Base-by-base conservation (phyloP, 1,140 invertebrate genomes). In the Macrocentrus cingulum region DNA sequence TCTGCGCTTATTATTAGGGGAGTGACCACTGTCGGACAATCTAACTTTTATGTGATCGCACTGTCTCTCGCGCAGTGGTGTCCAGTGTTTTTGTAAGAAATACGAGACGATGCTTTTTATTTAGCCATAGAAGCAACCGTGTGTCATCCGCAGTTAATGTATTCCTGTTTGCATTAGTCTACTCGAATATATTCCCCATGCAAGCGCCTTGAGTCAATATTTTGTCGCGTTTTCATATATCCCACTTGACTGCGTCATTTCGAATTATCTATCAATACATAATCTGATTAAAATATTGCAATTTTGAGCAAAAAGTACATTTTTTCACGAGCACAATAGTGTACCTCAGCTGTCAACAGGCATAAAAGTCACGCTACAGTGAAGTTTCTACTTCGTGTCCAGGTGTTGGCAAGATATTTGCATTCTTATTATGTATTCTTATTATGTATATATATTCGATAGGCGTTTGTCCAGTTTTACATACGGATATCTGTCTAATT, bases 91-190 rank as follows among this genome's bases (percentile, higher is more conserved):
- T 64, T 54, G 46, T 45, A 69, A 65, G 59, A 59, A 68, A 66
- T 56, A 54, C 48, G 61, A 64, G 34, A 64, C 56, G 16, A 13
- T 5, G 18, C 18, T 48, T 49, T 45, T 45, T 53, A 34, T 46
- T 7, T 15, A 19, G 42, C 42, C 15, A 16, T 52, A 53, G 32
- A 34, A 37, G 1, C 29, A 36, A 22, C 34, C 16, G 39, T 51
- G 16, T 50, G 15, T 32, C 42, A 44, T 36, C 56, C 44, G 53
- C 52, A 58, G 20, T 66, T 72, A 72, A 74, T 74, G 56, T 68
- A 73, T 66, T 62, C 66, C 53, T 74, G 67, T 75, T 77, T 77
- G 50, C 65, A 69, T 69, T 69, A 61, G 53, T 56, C 39, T 58
- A 49, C 11, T 44, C 22, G 16, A 44, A 44, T n/a, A n/a, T n/a